Evolutionary conservation across 2,797 vertebrate genomes (phyloP).

Genomic region (Borostomias antarcticus): DNA sequence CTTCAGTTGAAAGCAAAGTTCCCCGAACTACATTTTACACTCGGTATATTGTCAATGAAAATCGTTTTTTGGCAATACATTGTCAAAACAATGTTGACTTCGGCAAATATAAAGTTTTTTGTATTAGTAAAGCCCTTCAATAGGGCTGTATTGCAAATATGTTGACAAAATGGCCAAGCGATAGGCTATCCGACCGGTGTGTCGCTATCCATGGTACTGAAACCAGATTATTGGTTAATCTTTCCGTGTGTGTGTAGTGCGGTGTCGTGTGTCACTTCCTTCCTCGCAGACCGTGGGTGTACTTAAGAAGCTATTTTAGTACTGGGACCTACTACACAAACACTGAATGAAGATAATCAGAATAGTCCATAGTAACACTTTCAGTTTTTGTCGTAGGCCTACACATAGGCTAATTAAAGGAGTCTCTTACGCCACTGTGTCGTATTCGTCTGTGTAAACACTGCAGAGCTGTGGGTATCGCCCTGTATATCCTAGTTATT

Average conservation of each 20-base stretch:
- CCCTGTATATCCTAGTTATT: too few species aligned
- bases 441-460: too few species aligned
- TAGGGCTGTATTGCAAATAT: conserved; percentile 34
- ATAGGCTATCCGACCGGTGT: conserved; percentile 11
- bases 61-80: not conserved
- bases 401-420: not conserved
- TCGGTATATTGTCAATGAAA: not conserved
- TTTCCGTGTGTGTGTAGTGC: conserved; percentile 59
- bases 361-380: not conserved
- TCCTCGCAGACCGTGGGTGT: conserved; percentile 49
- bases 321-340: conserved; percentile 22
- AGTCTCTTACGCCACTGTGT: not conserved
- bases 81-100: not conserved
- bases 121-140: not conserved
- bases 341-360: conserved; percentile 51
- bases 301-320: conserved; percentile 64
- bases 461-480: too few species aligned
- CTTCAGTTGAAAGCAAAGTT: not conserved
- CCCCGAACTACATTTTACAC: not conserved
- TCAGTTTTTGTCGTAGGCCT: not conserved
- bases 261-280: conserved; percentile 70
- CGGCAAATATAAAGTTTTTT: not conserved
- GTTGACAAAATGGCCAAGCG: conserved; percentile 44
- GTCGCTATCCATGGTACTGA: conserved; percentile 74
- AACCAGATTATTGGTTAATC: conserved; percentile 78